Base-by-base conservation (phyloP, 1,140 invertebrate species). In the Cydia amplana region DNA sequence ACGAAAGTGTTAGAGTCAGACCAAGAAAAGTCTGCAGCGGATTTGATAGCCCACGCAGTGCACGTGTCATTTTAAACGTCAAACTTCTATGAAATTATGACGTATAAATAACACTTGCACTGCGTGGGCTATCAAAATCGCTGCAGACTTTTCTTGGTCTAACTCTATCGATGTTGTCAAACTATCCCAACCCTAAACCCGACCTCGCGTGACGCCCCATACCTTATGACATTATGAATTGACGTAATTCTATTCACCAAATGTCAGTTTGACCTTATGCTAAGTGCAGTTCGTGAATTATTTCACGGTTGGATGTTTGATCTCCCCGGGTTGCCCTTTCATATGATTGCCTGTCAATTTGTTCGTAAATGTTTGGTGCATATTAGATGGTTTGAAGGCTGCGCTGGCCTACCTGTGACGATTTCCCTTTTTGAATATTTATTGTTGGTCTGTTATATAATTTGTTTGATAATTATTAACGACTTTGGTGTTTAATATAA, bases 241-340 rank as follows among this genome's bases (percentile, higher is more conserved):
- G 64, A 64, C 74, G 55, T 74, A 63, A 64, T 63, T 36, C 20
- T 65, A 67, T 63, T 10, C 46, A 74, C 28, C 36, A 75, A 75
- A 75, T 75, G 74, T 75, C 74, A 75, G 74, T 75, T 70, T 75
- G 74, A 75, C 74, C 74, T 75, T 75, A 70, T 63, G 64, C 46
- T 75, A 75, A 75, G 74, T 75, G 65, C 63, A 20, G 20, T 16
- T 49, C 25, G 32, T 75, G 74, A 75, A 75, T 70, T 51, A 70
- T 75, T 75, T 36, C 14, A 72, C 55, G 28, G 14, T 20, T 9
- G 18, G 74, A 43, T 51, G 55, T 77, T 77, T 73, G 72, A 70
- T 74, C 72, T 73, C n/a, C 55, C 40, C 9, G 32, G 64, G 51
- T 14, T 77, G 73, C 65, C 74, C 74, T 72, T 65, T 73, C 51